Evolutionary conservation across 2,888 invertebrate genomes (phyloP), one percentile per base, ranked within the genome.

Genomic region (Thymelicus sylvestris): DNA sequence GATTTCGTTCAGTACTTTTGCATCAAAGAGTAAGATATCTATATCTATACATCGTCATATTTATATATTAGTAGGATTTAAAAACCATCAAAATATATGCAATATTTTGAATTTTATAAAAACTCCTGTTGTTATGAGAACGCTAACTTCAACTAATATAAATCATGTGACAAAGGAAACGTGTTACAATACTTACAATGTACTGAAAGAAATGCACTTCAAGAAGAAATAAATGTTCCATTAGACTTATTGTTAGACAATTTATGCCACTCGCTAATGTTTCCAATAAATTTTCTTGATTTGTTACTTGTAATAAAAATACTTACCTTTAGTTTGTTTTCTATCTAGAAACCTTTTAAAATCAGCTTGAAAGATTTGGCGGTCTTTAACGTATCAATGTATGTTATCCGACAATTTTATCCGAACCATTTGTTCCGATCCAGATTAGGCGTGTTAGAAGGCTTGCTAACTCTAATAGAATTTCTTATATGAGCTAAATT

Each of bases 171-270:
- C 44, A 44, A 8, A 44, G 31, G 3, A 10, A 44, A 44, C 12
- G 12, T 44, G 44, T 44, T 44, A 44, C 8, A 44, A 44, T 10
- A 44, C 44, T 44, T 44, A 44, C 13, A 48, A 48, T 10, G n/a
- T 48, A n/a, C 48, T 48, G n/a, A 48, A 6, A n/a, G 48, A 48
- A 48, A 48, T 48, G n/a, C 48, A 48, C n/a, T 48, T 48, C n/a
- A 48, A 48, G 48, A 48, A 13, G 12, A 48, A 48, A 48, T 10
- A 44, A 48, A 48, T 48, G 13, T 48, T 48, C 48, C 48, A 15
- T 48, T 48, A 48, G n/a, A n/a, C 48, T 48, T 48, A 10, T 5
- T 19, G 19, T 19, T 19, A 19, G 50, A 52, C 6, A 19, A 52
- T 52, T 52, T 19, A 19, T 52, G 19, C 6, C 50, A 15, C 2